Base-by-base conservation (phyloP, 2,888 invertebrate genomes). In the Timandra comae region DNA sequence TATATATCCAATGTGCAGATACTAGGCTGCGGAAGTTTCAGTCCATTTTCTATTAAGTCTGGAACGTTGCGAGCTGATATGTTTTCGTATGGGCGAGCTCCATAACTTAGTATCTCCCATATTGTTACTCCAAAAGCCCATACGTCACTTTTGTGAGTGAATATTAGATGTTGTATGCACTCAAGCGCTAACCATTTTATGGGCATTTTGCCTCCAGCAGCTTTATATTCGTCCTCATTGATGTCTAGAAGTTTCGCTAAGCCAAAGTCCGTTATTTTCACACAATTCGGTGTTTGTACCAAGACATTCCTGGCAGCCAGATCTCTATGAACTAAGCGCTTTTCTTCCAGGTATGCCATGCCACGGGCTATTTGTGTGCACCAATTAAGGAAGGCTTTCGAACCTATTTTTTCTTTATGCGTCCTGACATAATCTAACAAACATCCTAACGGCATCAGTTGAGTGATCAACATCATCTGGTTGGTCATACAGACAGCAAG, bases 101-200 rank as follows among this genome's bases (percentile, higher is more conserved):
- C 99, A 56, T 96, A 99, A 0, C 98, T 98, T 26, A 99, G 81
- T 36, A 99, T 86, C 67, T 99, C 99, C 99, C 99, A 99, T 33
- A 98, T 94, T 0, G 99, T 99, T 0, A 99, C 97, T 55, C 97
- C 99, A 59, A 98, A 99, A 2, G 98, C 97, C 99, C 99, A 99
- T 1, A 99, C 98, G 68, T 99, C 99, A 49, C 96, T 97, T 66
- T 98, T 98, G 71, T 98, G 98, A 0, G 98, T 99, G 73, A 99
- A 99, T 41, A 97, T 93, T 33, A 97, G 88, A 69, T 98, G 96
- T 51, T 96, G 94, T 43, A 99, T 98, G 66, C 98, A 98, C 75
- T 99, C 99, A 12, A 98, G 78, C 0, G 99, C 99, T 42, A 99
- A 80, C 99, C 99, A 99, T 76, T 99, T 99, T 49, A 99, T 97